Evolutionary conservation across 2,888 invertebrate species (phyloP), one percentile per base, ranked within the genome.

Genomic region (Lacanobia oleracea): DNA sequence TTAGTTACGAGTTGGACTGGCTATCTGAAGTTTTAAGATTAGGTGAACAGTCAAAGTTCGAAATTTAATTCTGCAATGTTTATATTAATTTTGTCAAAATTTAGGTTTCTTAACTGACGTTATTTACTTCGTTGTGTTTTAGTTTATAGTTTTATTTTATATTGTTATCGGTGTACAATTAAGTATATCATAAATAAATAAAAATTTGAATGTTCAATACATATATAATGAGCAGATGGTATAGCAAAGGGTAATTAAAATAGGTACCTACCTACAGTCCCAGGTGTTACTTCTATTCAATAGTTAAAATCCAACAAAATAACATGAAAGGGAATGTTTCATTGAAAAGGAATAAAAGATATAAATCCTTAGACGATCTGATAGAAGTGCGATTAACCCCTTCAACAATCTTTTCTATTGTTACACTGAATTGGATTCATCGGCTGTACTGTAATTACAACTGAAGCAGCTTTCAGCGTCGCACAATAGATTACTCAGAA

Each of bases 401-500:
- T 85, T 81, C 68, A 83, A 73, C 59, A 64, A 75, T 67, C 63
- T 66, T 63, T 68, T 71, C 72, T 65, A 77, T 83, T 84, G 82
- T 84, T 68, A 72, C 54, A 72, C 57, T 75, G 64, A 84, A 77
- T 75, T 76, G 76, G 75, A 80, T 67, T 75, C 74, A 81, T 80
- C 69, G 72, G 62, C 68, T 72, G 62, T 72, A 71, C 67, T 76
- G 56, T 83, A 86, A 81, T 86, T 81, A 85, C 85, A 79, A 66
- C 50, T 77, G 76, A 77, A 85, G 83, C 61, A 79, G 76, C 82
- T 83, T 75, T 86, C 65, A 81, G 45, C 75, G 62, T 67, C 67
- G 57, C 69, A 86, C 83, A 85, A 85, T 81, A 82, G 83, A 77
- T 84, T 81, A 73, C 82, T 72, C 72, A 72, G 82, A 88, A 87